Evolutionary conservation across 2,113 vertebrate genomes (phyloP).

Genomic region (Ceyx melanurus): DNA sequence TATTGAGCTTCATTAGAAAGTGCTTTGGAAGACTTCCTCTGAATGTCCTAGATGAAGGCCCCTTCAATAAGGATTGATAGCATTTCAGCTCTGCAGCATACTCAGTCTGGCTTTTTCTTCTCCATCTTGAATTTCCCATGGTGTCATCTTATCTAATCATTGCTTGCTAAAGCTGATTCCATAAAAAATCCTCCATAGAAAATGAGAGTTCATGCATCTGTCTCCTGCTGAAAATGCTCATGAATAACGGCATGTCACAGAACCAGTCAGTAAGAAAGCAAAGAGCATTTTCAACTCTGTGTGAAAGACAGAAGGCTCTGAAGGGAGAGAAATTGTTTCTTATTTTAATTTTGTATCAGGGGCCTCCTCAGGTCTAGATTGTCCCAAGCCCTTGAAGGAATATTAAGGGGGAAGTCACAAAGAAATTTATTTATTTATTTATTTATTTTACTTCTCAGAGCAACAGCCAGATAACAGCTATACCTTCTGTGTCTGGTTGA

Average conservation of each 20-base stretch:
- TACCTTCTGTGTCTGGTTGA: not conserved
- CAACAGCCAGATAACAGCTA: not conserved
- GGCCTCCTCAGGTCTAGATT: not conserved
- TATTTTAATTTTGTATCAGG: not conserved
- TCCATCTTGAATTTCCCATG: conserved; percentile 37
- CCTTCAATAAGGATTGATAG: not conserved
- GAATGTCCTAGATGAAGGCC: not conserved
- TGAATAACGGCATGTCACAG: not conserved
- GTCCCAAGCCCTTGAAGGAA: not conserved
- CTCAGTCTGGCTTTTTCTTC: not conserved
- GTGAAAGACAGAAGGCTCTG: not conserved
- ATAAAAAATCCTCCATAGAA: conserved; percentile 7
- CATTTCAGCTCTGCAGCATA: not conserved
- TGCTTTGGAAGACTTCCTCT: not conserved
- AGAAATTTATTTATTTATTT: not conserved
- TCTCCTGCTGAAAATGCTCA: conserved; percentile 33
- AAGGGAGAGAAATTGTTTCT: not conserved
- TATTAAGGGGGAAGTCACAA: not conserved
- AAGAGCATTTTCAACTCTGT: not conserved
- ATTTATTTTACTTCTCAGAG: not conserved
- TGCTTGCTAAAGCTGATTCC: not conserved
- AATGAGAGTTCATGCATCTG: conserved; percentile 1
- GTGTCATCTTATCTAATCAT: conserved; percentile 33
- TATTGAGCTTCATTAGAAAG: not conserved
- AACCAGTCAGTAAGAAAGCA: not conserved